phyloP scores from a whole-genome alignment of 1,140 invertebrate species.

The Aphidius gifuensis region DNA sequence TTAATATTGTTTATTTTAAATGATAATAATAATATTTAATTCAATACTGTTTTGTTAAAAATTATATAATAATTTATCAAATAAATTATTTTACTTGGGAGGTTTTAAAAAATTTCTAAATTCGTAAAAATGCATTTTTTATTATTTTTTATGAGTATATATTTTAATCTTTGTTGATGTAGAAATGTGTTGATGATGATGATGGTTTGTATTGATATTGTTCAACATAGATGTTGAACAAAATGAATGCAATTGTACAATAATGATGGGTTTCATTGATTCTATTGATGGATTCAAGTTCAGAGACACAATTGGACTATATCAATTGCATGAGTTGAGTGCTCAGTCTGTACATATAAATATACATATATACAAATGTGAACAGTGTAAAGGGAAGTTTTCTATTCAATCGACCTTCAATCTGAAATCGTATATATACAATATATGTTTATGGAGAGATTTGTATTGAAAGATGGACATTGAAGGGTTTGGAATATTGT shows the following conservation, averaged over 20 bases:
- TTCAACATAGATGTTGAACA: too few relatives aligned
- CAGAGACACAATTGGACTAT: slow-evolving; percentile 36
- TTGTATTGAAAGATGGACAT: too few relatives aligned
- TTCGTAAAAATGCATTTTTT: slow-evolving; percentile 32
- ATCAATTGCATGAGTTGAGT: slow-evolving; percentile 27
- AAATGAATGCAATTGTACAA: slow-evolving; percentile 22
- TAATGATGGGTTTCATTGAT: slow-evolving; percentile 42
- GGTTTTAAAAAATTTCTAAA: too few relatives aligned
- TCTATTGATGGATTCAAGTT: slow-evolving; percentile 42
- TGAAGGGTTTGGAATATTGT: too few relatives aligned
- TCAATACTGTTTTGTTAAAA: too few relatives aligned
- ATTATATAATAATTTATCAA: too few relatives aligned
- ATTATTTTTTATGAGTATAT: slow-evolving; percentile 26
- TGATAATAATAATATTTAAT: too few relatives aligned
- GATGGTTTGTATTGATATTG: too few relatives aligned
- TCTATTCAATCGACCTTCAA: slow-evolving; percentile 41
- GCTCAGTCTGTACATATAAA: background rate
- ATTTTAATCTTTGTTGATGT: slow-evolving; percentile 7
- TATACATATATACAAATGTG: background rate
- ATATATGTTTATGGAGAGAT: slow-evolving; percentile 7
- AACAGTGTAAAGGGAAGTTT: background rate
- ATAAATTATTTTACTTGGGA: too few relatives aligned
- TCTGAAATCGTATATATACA: slow-evolving; percentile 29
- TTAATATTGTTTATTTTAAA: too few relatives aligned
- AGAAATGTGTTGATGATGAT: too few relatives aligned